These are phyloP conservation scores for Sarcophaga caerulescens DNA, from an alignment of 2,888 invertebrate species.

Conservation along the genomic window DNA sequence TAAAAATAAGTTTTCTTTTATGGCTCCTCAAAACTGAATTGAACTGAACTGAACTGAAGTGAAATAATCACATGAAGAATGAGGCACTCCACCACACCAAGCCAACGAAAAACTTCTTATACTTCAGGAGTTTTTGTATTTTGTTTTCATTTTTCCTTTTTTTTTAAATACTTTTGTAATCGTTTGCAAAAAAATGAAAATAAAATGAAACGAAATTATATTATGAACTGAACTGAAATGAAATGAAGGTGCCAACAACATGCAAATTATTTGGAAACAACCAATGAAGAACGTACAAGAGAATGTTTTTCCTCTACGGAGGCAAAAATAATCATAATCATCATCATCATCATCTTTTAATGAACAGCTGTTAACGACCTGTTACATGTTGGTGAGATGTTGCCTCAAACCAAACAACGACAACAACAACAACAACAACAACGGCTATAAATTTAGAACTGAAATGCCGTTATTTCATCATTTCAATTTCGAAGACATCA, in stretches of 20 bases:
- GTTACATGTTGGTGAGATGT: constrained; percentile 48
- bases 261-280: constrained; percentile 58
- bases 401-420: background rate
- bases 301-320: constrained; percentile 21
- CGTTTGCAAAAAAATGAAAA: constrained; percentile 28
- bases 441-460: constrained; percentile 7
- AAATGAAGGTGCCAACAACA: constrained; percentile 61
- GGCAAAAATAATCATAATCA: constrained; percentile 16
- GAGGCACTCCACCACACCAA: constrained; percentile 17
- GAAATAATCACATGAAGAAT: constrained; percentile 49
- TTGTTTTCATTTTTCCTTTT: background rate
- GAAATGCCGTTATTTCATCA: constrained; percentile 64
- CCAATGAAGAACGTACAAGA: background rate
- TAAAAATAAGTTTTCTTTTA: constrained; percentile 43
- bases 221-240: background rate
- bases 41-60: constrained; percentile 42
- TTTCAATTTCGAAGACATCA: constrained; percentile 66
- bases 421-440: background rate
- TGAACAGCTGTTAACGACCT: constrained; percentile 63
- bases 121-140: constrained; percentile 11
- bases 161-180: constrained; percentile 37
- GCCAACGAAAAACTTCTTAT: background rate
- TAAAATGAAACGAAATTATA: background rate
- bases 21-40: constrained; percentile 20
- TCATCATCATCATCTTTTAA: constrained; percentile 37